Percentiles rank a stretch among this genome's conserved stretches.
Conservation (phyloP, 2,797 vertebrate species). For the Helostoma temminkii region DNA sequence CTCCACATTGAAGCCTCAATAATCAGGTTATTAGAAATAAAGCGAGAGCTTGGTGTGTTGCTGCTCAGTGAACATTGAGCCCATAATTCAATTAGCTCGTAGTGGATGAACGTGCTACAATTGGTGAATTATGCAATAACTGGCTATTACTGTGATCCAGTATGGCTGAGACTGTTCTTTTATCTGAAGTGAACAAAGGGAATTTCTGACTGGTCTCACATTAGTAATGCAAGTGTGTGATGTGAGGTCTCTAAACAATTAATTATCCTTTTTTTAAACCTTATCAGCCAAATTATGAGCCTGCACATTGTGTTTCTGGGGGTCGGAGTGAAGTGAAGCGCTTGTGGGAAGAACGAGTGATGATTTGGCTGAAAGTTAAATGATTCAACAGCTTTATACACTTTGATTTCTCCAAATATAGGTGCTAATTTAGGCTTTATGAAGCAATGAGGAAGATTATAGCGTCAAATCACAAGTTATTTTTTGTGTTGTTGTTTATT, state of each 20-base stretch:
- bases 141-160: slow-evolving; percentile 43
- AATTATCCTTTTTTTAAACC: slow-evolving; percentile 47
- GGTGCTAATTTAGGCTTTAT: not conserved
- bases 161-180: slow-evolving; percentile 27
- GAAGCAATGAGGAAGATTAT: not conserved
- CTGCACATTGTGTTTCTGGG: slow-evolving; percentile 11
- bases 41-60: slow-evolving; percentile 46
- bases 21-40: slow-evolving; percentile 78
- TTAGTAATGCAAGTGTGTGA: slow-evolving; percentile 34
- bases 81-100: slow-evolving; percentile 70
- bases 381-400: slow-evolving; percentile 10
- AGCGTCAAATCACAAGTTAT: not conserved
- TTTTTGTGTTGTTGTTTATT: not conserved
- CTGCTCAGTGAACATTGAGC: slow-evolving; percentile 29
- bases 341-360: not conserved
- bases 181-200: slow-evolving; percentile 49
- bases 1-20: slow-evolving; percentile 54
- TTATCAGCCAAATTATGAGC: slow-evolving; percentile 37
- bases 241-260: slow-evolving; percentile 42
- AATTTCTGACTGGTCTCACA: slow-evolving; percentile 48
- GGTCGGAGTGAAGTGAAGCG: not conserved
- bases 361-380: slow-evolving; percentile 9
- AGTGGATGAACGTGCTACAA: slow-evolving; percentile 34
- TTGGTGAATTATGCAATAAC: slow-evolving; percentile 52
- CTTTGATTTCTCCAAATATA: slow-evolving; percentile 19